A percentile compares a stretch with the other conserved stretches of the same genome.
Evolutionary conservation across 2,113 vertebrate genomes (phyloP).

Genomic region (Urocitellus parryii): DNA sequence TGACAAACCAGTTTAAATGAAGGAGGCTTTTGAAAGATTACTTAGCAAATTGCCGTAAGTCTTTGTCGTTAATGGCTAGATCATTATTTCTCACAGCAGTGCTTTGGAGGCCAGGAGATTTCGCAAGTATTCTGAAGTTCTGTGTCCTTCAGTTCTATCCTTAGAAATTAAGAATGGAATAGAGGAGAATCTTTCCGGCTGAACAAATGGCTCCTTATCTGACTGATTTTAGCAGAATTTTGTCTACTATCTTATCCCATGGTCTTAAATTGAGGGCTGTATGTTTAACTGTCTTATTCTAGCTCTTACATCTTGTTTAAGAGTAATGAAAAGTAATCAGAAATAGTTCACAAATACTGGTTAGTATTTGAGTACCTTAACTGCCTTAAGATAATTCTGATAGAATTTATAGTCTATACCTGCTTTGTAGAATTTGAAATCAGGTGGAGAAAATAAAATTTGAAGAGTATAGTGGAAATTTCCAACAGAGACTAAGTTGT

Average conservation of each 20-base stretch:
- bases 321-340: constrained; percentile 43
- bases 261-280: background rate
- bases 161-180: constrained; percentile 40
- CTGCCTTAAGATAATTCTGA: constrained; percentile 26
- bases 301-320: background rate
- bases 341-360: constrained; percentile 14
- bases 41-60: constrained; percentile 60
- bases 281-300: background rate
- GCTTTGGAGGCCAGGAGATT: constrained; percentile 19
- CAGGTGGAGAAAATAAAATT: constrained; percentile 40
- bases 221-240: background rate
- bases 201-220: constrained; percentile 33
- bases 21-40: constrained; percentile 71
- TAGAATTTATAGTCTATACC: background rate
- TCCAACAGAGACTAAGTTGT: background rate
- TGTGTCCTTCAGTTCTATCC: constrained; percentile 72
- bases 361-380: constrained; percentile 59
- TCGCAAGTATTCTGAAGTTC: constrained; percentile 49
- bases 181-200: constrained; percentile 19
- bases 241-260: background rate
- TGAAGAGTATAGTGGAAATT: constrained; percentile 45
- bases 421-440: constrained; percentile 47
- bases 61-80: constrained; percentile 12
- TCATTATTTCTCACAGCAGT: constrained; percentile 69
- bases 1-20: constrained; percentile 72